Conservation (phyloP, 2,797 vertebrate species). For the Microchirus variegatus region DNA sequence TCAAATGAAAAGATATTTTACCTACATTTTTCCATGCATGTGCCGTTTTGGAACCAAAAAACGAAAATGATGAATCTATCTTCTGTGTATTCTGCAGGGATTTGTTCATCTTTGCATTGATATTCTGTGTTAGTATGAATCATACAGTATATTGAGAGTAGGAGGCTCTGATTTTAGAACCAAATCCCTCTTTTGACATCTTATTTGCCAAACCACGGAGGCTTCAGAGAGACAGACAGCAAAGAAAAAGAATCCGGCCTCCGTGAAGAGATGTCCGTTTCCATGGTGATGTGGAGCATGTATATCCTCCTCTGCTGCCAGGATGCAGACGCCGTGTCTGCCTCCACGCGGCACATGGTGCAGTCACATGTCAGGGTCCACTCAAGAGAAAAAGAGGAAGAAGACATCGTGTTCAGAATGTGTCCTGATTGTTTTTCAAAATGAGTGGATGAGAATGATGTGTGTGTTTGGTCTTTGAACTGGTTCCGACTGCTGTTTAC, state of each 20-base stretch:
- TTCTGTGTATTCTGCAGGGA: neutral
- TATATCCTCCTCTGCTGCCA: conserved; percentile 40
- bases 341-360: conserved; percentile 40
- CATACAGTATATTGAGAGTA: conserved; percentile 33
- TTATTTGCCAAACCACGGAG: conserved; percentile 37
- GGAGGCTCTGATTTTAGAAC: conserved; percentile 53
- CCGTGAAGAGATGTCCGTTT: conserved; percentile 62
- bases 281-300: conserved; percentile 61
- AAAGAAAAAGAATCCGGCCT: conserved; percentile 35
- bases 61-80: neutral
- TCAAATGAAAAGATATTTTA: too few species aligned
- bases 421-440: neutral
- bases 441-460: neutral
- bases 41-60: neutral
- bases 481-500: too few species aligned
- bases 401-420: conserved; percentile 1
- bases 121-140: conserved; percentile 31
- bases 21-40: neutral
- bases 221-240: conserved; percentile 18
- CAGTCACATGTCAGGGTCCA: conserved; percentile 29
- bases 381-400: too few species aligned
- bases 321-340: conserved; percentile 39
- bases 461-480: too few species aligned
- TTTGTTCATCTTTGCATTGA: conserved; percentile 2
- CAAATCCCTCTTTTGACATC: conserved; percentile 49